These are phyloP conservation scores for Geopemphigus sp. DNA, from an alignment of 1,140 invertebrate species.

Conservation along the genomic window DNA sequence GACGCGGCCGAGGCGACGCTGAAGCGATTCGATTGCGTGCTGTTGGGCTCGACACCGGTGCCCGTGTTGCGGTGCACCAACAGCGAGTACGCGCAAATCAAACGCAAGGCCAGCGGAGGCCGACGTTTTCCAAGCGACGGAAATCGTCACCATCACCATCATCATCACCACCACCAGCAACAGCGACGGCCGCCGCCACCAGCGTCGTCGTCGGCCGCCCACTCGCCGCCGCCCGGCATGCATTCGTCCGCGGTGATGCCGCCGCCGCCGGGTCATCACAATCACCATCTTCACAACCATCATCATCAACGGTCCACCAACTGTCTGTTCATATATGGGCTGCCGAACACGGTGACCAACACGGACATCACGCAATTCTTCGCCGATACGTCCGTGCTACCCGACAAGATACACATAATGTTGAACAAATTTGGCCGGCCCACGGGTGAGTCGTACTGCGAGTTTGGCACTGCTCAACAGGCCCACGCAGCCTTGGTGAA, in stretches of 20 bases:
- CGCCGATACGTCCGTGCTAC: conserved; percentile 70
- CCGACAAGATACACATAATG: conserved; percentile 75
- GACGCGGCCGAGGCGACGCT: conserved; percentile 14
- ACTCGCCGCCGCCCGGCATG: too few species aligned
- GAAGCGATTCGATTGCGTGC: conserved; percentile 15
- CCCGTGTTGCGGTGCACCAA: conserved; percentile 8
- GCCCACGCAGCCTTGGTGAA: conserved; percentile 68
- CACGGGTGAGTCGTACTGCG: conserved; percentile 80
- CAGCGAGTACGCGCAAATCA: conserved; percentile 3
- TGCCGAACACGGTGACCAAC: conserved; percentile 72
- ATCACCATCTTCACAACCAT: not conserved
- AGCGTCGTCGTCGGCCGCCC: not conserved
- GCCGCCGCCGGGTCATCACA: not conserved
- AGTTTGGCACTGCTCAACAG: conserved; percentile 70
- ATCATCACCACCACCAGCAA: not conserved
- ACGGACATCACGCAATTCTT: conserved; percentile 79
- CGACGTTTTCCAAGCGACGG: not conserved
- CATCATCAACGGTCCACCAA: conserved; percentile 57
- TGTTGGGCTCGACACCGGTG: conserved; percentile 15
- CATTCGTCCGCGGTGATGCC: not conserved
- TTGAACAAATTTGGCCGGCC: conserved; percentile 67
- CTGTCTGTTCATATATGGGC: conserved; percentile 70
- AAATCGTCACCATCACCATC: not conserved
- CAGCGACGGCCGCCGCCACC: not conserved
- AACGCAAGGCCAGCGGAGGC: not conserved